Evolutionary conservation across 2,797 vertebrate species (phyloP), one percentile per base, ranked within the genome.

Genomic region (Huso huso): DNA sequence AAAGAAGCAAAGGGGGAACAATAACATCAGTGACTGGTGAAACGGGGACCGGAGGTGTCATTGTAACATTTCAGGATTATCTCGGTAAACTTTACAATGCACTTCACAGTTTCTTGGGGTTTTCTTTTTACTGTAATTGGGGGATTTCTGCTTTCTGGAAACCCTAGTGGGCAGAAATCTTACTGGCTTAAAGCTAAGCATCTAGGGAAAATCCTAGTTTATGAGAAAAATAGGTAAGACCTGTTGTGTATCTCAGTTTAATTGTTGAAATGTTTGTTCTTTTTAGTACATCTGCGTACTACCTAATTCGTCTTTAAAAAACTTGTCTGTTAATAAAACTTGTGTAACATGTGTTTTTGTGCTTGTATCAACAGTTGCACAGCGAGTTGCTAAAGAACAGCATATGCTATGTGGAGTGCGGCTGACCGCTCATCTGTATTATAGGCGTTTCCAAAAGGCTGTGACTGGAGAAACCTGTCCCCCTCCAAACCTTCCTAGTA

Each of bases 1-100:
- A 70, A 62, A 76, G 55, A 49, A 82, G 79, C 51, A 67, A 68
- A 65, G 78, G 79, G 65, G 79, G 77, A 37, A 60, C 74, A 0
- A 70, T 81, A 52, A 69, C 67, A 48, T 68, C 72, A 37, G 13
- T 77, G 23, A 15, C 58, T 7, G 70, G 76, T 75, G 67, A 75
- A 37, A 68, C 53, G 57, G 51, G 49, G 48, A 11, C 58, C 51
- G 71, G 58, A 7, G 77, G 75, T 53, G 60, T 65, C 6, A 58
- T 76, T 59, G 55, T 84, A 48, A 66, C 65, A 23, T 84, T 81
- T 69, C 23, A 70, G 51, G 73, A 82, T 9, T 71, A 13, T 68
- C 66, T 73, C 4, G 74, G 81, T 84, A 72, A 37, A 62, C 18
- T 66, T 65, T 8, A 48, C 11, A 64, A 66, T 61, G 10, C n/a